A percentile compares a stretch with the other conserved stretches of the same genome.
Conservation (phyloP, 2,888 invertebrate genomes). For the Lithophane socia region DNA sequence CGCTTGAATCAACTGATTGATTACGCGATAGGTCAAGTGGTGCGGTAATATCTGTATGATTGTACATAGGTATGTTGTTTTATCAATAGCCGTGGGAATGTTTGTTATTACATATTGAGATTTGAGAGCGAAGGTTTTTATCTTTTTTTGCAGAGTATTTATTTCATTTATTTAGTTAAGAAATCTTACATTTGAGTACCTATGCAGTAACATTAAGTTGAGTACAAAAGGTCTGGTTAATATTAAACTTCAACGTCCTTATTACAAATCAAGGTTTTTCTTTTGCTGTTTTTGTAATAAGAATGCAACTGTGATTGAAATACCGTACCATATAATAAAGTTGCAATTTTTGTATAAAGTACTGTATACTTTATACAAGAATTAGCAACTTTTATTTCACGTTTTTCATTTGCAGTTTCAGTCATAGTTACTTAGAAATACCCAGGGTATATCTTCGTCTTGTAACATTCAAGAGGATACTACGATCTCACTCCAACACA, state of each 20-base stretch:
- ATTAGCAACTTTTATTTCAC: neutral
- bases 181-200: too few species aligned
- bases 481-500: constrained; percentile 4
- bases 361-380: neutral
- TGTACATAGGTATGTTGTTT: neutral
- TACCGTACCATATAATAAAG: too few species aligned
- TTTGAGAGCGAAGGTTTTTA: neutral
- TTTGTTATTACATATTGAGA: neutral
- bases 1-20: constrained; percentile 54
- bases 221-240: neutral
- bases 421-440: too few species aligned
- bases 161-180: neutral
- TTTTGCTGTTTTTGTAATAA: neutral
- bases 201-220: too few species aligned
- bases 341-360: too few species aligned
- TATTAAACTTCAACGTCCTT: neutral
- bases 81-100: neutral
- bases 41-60: neutral
- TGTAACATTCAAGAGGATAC: neutral
- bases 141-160: neutral
- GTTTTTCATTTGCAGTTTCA: neutral
- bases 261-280: neutral
- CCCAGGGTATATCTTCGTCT: neutral
- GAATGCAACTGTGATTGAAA: neutral
- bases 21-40: constrained; percentile 47